Conservation (phyloP, 1,140 invertebrate genomes). For the Macrobrachium nipponense region DNA sequence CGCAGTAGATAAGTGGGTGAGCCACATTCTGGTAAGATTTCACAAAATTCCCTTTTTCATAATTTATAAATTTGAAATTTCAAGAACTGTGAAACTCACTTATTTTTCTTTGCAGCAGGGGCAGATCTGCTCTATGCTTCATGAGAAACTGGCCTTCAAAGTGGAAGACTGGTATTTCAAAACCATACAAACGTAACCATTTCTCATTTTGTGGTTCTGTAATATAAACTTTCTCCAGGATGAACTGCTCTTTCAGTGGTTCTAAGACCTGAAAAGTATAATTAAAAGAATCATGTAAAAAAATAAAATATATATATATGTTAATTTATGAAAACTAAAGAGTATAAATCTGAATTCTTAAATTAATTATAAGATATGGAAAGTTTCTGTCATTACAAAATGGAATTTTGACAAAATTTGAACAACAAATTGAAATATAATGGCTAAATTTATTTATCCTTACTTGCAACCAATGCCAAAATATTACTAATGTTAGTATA, state of each 20-base stretch:
- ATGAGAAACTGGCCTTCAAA: slow-evolving; percentile 85
- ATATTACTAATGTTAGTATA: too few relatives aligned
- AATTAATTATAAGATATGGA: not conserved
- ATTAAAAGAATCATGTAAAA: not conserved
- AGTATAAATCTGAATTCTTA: not conserved
- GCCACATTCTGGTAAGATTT: too few relatives aligned
- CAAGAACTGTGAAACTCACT: slow-evolving; percentile 54
- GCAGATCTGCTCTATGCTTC: slow-evolving; percentile 80
- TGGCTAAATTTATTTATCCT: too few relatives aligned
- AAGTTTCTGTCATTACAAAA: too few relatives aligned
- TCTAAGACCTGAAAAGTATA: slow-evolving; percentile 71
- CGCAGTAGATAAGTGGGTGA: too few relatives aligned
- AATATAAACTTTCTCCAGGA: slow-evolving; percentile 82
- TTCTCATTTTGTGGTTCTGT: slow-evolving; percentile 78
- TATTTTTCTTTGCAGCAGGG: slow-evolving; percentile 67
- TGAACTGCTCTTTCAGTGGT: slow-evolving; percentile 74
- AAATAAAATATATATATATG: too few relatives aligned
- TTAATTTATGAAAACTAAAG: not conserved
- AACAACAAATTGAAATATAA: too few relatives aligned
- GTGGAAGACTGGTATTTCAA: slow-evolving; percentile 90
- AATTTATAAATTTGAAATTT: not conserved
- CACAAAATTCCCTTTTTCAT: too few relatives aligned
- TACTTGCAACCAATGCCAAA: too few relatives aligned
- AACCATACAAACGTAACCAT: slow-evolving; percentile 81
- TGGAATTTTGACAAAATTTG: too few relatives aligned